Evolutionary conservation across 2,797 vertebrate species (phyloP), one percentile per base, ranked within the genome.

Genomic region (Betta splendens): DNA sequence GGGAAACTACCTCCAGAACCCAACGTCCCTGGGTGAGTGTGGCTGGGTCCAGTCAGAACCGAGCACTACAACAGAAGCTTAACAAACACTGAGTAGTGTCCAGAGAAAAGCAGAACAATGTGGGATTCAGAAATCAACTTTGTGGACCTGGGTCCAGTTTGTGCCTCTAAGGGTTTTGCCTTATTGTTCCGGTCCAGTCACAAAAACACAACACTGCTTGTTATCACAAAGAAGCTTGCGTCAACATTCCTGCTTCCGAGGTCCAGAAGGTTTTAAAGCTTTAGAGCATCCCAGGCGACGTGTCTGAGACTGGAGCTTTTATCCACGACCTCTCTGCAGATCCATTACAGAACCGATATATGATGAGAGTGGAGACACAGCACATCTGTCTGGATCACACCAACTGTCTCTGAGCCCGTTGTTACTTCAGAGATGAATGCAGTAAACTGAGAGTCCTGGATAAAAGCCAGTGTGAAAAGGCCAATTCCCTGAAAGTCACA

Each of bases 21-120:
- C 80, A 42, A 57, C 63, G 38, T 35, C 68, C 66, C 52, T 21
- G 57, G 63, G 44, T 47, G 52, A 1, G 39, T 7, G 22, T 47
- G 50, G 53, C 52, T 50, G 44, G 8, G 43, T 17, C 71, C 75
- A 38, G 11, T 50, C 33, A 26, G 75, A 64, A 67, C 46, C 83
- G 81, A 75, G 85, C 37, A 4, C 52, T 58, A n/a, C n/a, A n/a
- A n/a, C n/a, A n/a, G n/a, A n/a, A n/a, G 53, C 29, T 61, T 26
- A 39, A 54, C 37, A 52, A 9, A 29, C 32, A 5, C 8, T 52
- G 29, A 22, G 63, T 47, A 48, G 45, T 26, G 17, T 20, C 2
- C 4, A 26, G 12, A 29, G 28, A 55, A 58, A 54, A 36, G 16
- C 42, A 50, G 35, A 29, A 47, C 55, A 48, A 66, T 39, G 9